A percentile compares a stretch with the other conserved stretches of the same genome.
Conservation (phyloP, 2,888 invertebrate species). For the Campoplex capitator region DNA sequence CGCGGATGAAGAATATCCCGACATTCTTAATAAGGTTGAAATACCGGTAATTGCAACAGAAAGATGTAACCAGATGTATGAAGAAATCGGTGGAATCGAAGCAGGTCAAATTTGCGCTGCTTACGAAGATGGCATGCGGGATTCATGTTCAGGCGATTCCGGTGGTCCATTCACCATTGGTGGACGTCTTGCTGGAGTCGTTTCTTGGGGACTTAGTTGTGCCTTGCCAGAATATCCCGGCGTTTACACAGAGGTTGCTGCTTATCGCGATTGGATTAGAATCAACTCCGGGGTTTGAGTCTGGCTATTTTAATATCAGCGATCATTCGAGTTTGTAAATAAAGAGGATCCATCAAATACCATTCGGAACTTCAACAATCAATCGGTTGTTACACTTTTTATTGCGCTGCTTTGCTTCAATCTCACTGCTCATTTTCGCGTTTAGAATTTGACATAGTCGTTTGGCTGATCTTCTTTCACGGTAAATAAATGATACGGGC, state of each 20-base stretch:
- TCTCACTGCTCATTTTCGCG: neutral
- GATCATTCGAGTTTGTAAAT: neutral
- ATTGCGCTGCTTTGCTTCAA: neutral
- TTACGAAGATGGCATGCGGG: conserved; percentile 85
- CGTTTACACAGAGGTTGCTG: conserved; percentile 85
- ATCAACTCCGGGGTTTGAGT: conserved; percentile 6
- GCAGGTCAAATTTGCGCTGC: conserved; percentile 87
- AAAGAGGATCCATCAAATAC: neutral
- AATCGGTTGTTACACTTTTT: neutral
- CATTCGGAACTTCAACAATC: neutral
- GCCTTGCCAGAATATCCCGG: conserved; percentile 84
- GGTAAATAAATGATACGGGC: neutral
- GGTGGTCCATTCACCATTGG: conserved; percentile 76
- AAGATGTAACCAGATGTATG: conserved; percentile 85
- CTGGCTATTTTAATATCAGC: neutral
- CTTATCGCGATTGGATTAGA: conserved; percentile 83
- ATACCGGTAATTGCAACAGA: conserved; percentile 86
- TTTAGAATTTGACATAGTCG: neutral
- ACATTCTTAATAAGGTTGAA: conserved; percentile 85
- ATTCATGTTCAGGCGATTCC: conserved; percentile 78
- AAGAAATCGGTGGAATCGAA: conserved; percentile 68
- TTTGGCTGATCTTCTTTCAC: neutral
- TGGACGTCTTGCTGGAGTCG: conserved; percentile 75
- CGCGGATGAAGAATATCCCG: neutral
- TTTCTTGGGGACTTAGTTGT: conserved; percentile 86